Evolutionary conservation across 2,888 invertebrate genomes (phyloP).

Genomic region (Callimorpha dominula): DNA sequence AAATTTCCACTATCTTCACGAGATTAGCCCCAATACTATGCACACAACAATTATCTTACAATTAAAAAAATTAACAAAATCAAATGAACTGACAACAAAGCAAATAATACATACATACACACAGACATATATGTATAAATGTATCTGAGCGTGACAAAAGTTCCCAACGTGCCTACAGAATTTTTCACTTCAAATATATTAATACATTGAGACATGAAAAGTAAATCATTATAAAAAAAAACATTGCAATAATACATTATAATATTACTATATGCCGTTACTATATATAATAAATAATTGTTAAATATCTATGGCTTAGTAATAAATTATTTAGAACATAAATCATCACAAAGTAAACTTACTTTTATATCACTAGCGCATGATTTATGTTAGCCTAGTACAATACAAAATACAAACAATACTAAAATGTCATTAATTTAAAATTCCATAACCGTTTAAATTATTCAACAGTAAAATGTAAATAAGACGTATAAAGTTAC

Average conservation of each 20-base stretch:
- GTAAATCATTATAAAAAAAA: neutral
- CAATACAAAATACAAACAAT: conserved; percentile 28
- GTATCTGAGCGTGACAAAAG: too few relatives aligned
- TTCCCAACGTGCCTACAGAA: neutral
- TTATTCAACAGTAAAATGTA: conserved; percentile 22
- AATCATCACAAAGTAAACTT: conserved; percentile 7
- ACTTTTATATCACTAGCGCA: conserved; percentile 18
- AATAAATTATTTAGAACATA: conserved; percentile 2
- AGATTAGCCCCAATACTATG: too few relatives aligned
- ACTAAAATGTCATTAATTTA: conserved; percentile 24
- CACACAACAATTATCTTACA: too few relatives aligned
- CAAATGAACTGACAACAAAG: too few relatives aligned
- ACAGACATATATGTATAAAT: too few relatives aligned
- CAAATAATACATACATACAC: too few relatives aligned
- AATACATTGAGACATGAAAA: neutral
- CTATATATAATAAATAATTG: conserved; percentile 8
- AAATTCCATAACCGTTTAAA: conserved; percentile 23
- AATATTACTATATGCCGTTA: neutral
- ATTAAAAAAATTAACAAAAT: too few relatives aligned
- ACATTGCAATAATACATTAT: neutral
- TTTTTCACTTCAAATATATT: neutral
- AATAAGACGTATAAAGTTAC: conserved; percentile 33
- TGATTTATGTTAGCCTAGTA: conserved; percentile 18
- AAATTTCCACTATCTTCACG: too few relatives aligned
- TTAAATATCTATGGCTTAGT: neutral